Evolutionary conservation across 2,797 vertebrate species (phyloP).

Genomic region (Gallinago nigripennis): DNA sequence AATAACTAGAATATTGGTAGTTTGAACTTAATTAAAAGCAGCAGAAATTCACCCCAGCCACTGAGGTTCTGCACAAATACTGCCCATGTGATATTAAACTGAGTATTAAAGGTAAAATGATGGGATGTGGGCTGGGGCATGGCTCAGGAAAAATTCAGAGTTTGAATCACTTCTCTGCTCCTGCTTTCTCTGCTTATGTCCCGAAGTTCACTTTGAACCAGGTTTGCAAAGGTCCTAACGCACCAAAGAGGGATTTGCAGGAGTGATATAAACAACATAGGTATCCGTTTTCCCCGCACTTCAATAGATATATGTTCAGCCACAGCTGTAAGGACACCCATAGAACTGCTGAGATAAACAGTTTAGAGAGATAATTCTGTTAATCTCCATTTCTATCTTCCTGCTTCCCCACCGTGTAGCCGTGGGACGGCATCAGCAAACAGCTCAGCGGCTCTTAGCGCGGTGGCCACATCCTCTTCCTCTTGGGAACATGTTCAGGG

Average conservation of each 20-base stretch:
- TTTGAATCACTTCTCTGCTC: not conserved
- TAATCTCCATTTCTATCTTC: not conserved
- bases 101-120: not conserved
- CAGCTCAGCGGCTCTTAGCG: not conserved
- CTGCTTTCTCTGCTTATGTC: not conserved
- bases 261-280: rapidly evolving
- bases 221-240: not conserved
- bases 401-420: not conserved
- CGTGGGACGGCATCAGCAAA: not conserved
- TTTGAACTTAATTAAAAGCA: not conserved
- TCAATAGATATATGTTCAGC: rapidly evolving
- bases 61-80: not conserved
- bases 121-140: not conserved
- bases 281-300: not conserved
- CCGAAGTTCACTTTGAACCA: not conserved
- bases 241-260: not conserved
- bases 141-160: not conserved
- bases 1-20: not conserved
- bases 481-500: not conserved
- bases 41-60: not conserved
- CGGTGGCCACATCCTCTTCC: not conserved
- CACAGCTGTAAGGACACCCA: not conserved
- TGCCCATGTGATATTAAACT: not conserved
- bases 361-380: not conserved
- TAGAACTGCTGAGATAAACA: not conserved